These are phyloP conservation scores for Nibea albiflora DNA, from an alignment of 2,113 vertebrate genomes.

Conservation along the genomic window DNA sequence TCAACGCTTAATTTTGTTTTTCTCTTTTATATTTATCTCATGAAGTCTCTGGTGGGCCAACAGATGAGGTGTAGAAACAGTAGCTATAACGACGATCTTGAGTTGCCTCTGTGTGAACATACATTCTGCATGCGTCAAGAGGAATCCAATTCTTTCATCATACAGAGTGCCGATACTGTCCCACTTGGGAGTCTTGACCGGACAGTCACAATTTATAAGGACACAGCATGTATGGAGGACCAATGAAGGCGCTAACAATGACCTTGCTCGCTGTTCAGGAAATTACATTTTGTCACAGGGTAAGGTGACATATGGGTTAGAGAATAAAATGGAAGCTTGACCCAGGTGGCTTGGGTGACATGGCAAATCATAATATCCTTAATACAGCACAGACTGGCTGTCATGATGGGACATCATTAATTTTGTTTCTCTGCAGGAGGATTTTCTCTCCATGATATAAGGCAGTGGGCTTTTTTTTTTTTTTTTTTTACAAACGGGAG, in stretches of 20 bases:
- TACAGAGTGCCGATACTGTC: conserved; percentile 18
- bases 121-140: not conserved
- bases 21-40: too few species aligned
- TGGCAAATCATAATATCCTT: conserved; percentile 45
- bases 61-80: not conserved
- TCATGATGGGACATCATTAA: conserved; percentile 23
- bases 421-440: conserved; percentile 4
- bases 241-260: not conserved
- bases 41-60: too few species aligned
- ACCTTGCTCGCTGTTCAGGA: conserved; percentile 55
- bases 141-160: conserved; percentile 38
- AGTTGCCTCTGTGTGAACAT: not conserved
- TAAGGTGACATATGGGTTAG: conserved; percentile 54
- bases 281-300: conserved; percentile 62
- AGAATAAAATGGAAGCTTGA: conserved; percentile 52
- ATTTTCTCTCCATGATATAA: conserved; percentile 15
- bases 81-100: not conserved
- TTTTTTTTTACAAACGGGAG: not conserved
- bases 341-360: conserved; percentile 22
- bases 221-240: conserved; percentile 1
- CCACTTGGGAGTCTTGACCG: conserved; percentile 7
- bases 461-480: too few species aligned
- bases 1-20: too few species aligned
- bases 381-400: conserved; percentile 30
- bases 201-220: conserved; percentile 25